Evolutionary conservation across 2,888 invertebrate genomes (phyloP).

Genomic region (Nineta flava): DNA sequence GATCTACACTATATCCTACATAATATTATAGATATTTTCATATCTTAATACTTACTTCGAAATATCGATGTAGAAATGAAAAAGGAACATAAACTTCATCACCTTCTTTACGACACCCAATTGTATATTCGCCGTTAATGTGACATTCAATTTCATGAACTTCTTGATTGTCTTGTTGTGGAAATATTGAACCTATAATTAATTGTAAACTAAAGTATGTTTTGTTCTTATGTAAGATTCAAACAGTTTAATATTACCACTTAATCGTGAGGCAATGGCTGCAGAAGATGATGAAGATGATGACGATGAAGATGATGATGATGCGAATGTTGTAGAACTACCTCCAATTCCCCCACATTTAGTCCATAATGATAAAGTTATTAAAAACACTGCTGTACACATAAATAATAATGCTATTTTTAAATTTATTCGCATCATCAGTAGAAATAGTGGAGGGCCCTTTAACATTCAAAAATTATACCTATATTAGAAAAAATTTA

Average conservation of each 20-base stretch:
- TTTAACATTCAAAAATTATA: constrained; percentile 13
- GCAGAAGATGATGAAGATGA: neutral
- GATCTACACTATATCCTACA: no score
- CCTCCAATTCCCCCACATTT: constrained; percentile 37
- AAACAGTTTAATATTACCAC: neutral
- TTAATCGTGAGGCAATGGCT: neutral
- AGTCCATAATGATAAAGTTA: constrained; percentile 58
- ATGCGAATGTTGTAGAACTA: no score
- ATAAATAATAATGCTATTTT: constrained; percentile 54
- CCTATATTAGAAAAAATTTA: constrained; percentile 11
- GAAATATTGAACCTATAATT: constrained; percentile 6
- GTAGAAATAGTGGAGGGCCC: constrained; percentile 31
- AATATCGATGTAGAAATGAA: constrained; percentile 82
- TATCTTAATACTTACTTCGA: constrained; percentile 54
- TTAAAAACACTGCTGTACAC: constrained; percentile 44
- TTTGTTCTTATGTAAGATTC: neutral
- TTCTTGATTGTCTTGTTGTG: constrained; percentile 24
- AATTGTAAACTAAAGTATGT: no score
- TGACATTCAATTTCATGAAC: constrained; percentile 66
- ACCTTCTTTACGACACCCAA: constrained; percentile 63
- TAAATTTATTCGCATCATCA: constrained; percentile 66
- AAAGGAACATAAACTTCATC: constrained; percentile 85
- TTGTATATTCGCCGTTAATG: constrained; percentile 75
- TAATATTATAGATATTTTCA: no score
- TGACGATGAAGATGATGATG: no score